Conservation (phyloP, 1,140 invertebrate species). For the Drosophila gunungcola region DNA sequence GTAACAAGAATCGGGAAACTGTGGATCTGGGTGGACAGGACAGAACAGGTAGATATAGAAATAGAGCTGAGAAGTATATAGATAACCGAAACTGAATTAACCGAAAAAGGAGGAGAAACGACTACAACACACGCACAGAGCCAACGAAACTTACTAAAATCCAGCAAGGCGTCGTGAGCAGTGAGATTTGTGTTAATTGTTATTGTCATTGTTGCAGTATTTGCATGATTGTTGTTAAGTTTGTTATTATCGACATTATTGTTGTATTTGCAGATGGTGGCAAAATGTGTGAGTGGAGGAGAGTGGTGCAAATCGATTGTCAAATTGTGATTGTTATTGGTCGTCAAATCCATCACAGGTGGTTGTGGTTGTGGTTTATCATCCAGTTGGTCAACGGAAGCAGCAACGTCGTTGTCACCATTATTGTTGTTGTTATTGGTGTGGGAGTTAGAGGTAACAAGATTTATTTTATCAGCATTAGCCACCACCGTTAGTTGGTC, state of each 20-base stretch:
- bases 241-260: conserved; percentile 31
- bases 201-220: conserved; percentile 57
- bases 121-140: conserved; percentile 73
- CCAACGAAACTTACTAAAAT: conserved; percentile 83
- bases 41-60: conserved; percentile 8
- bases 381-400: conserved; percentile 48
- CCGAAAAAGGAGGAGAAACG: conserved; percentile 22
- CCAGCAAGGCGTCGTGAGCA: conserved; percentile 76
- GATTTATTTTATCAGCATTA: conserved; percentile 85
- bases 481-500: conserved; percentile 86
- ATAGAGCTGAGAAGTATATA: conserved; percentile 1
- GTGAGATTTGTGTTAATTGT: conserved; percentile 68
- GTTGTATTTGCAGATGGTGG: conserved; percentile 57
- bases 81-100: conserved; percentile 19
- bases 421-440: conserved; percentile 46
- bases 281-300: conserved; percentile 60
- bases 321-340: conserved; percentile 48
- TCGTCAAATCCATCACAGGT: conserved; percentile 51
- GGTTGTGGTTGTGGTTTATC: conserved; percentile 11
- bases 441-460: conserved; percentile 84
- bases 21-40: conserved; percentile 11
- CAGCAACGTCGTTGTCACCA: conserved; percentile 31
- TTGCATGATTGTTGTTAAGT: conserved; percentile 48
- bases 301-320: conserved; percentile 62
- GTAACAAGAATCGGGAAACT: conserved; percentile 19